Conservation (phyloP, 2,113 vertebrate species). For the Aegithalos caudatus region DNA sequence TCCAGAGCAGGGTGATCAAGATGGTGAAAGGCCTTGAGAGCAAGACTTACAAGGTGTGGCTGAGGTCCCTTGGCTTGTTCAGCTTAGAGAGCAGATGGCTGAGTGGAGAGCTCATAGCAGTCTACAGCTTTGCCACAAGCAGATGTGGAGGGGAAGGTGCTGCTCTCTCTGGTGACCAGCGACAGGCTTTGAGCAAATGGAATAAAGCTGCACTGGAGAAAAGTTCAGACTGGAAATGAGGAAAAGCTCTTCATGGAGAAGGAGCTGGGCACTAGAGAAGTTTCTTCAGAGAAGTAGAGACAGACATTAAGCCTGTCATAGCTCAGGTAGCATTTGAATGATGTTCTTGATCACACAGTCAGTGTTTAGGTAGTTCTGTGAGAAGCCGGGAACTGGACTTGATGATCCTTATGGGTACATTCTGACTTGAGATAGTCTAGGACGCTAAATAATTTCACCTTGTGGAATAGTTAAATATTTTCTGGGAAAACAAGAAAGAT, state of each 20-base stretch:
- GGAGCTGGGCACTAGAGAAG: background rate
- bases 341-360: background rate
- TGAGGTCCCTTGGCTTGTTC: background rate
- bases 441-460: background rate
- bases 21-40: background rate
- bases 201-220: background rate
- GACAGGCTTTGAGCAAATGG: fast-evolving
- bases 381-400: background rate
- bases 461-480: background rate
- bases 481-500: background rate
- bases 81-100: background rate
- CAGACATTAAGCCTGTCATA: background rate
- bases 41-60: background rate
- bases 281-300: background rate
- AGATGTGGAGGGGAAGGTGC: background rate
- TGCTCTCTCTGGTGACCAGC: background rate
- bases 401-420: background rate
- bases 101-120: background rate
- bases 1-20: background rate
- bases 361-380: background rate
- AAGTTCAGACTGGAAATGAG: background rate
- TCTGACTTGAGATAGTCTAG: background rate
- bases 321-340: background rate
- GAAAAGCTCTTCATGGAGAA: background rate
- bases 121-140: background rate